Evolutionary conservation across 2,797 vertebrate species (phyloP), one percentile per base, ranked within the genome.

Genomic region (Amblyopsis hoosieri): DNA sequence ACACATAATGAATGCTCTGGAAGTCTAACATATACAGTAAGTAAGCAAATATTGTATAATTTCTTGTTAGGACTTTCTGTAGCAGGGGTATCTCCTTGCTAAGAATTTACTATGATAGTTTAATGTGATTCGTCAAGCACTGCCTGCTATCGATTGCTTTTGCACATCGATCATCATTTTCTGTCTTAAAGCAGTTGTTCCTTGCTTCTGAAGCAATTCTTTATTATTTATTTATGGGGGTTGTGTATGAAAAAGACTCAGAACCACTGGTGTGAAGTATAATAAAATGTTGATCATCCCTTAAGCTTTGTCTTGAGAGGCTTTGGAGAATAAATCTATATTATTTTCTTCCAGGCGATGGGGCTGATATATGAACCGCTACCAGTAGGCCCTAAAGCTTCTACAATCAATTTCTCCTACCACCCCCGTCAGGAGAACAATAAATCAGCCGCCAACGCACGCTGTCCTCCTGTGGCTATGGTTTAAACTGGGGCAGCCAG

Each of bases 361-460:
- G 56, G 17, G 75, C 53, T 84, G 71, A 82, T 76, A 66, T 71
- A 85, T 83, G 61, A 77, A 75, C 72, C 74, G 67, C 74, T 78
- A 66, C 73, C 59, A 13, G 55, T 33, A 56, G 64, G 31, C 67
- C 60, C 66, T 50, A 19, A 19, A 1, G 51, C 15, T 53, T 61
- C 63, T 65, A 58, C 59, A 76, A 74, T 76, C 74, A 80, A 75
- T 76, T 67, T 62, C 53, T 59, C 50, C 54, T 71, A 70, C 69
- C 74, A 19, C 55, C 45, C 12, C 12, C 5, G 69, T 66, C 71
- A 5, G 51, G 62, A 51, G 48, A 42, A 12, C 66, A 55, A 11
- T 80, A 75, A 82, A 83, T 83, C 75, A 81, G 57, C 64, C 23
- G 57, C 54, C 60, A 52, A 57, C 48, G 19, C 54, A 57, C 48